Conservation (phyloP, 2,888 invertebrate genomes). For the Pyralis farinalis region DNA sequence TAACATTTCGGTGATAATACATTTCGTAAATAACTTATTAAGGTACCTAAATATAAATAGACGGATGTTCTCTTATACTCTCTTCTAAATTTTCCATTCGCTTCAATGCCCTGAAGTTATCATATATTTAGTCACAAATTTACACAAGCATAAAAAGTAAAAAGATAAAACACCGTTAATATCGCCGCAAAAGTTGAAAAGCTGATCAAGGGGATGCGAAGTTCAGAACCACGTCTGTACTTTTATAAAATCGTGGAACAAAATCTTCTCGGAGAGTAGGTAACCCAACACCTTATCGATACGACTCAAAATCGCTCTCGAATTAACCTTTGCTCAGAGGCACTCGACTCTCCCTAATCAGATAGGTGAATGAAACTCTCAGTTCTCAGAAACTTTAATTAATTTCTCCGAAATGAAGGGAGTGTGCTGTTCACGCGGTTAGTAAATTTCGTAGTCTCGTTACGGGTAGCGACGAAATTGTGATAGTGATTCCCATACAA, state of each 20-base stretch:
- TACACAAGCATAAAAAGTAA: too few species aligned
- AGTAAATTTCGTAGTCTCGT: slow-evolving; percentile 51
- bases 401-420: slow-evolving; percentile 63
- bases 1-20: too few species aligned
- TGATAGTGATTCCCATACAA: slow-evolving; percentile 44
- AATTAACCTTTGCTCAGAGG: slow-evolving; percentile 17
- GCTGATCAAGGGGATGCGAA: too few species aligned
- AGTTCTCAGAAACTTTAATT: slow-evolving; percentile 64
- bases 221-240: not conserved
- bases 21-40: too few species aligned
- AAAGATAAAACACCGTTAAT: too few species aligned
- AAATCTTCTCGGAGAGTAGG: slow-evolving; percentile 14
- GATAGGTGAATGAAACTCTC: slow-evolving; percentile 56
- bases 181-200: too few species aligned
- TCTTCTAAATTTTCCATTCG: too few species aligned
- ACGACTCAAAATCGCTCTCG: slow-evolving; percentile 22
- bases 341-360: slow-evolving; percentile 38
- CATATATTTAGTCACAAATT: too few species aligned
- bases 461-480: slow-evolving; percentile 43
- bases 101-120: too few species aligned
- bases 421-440: slow-evolving; percentile 41
- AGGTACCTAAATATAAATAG: too few species aligned
- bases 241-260: slow-evolving; percentile 1
- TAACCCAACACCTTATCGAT: slow-evolving; percentile 37
- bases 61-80: too few species aligned